phyloP scores from a whole-genome alignment of 2,888 invertebrate genomes.

The Dryocosmus kuriphilus region DNA sequence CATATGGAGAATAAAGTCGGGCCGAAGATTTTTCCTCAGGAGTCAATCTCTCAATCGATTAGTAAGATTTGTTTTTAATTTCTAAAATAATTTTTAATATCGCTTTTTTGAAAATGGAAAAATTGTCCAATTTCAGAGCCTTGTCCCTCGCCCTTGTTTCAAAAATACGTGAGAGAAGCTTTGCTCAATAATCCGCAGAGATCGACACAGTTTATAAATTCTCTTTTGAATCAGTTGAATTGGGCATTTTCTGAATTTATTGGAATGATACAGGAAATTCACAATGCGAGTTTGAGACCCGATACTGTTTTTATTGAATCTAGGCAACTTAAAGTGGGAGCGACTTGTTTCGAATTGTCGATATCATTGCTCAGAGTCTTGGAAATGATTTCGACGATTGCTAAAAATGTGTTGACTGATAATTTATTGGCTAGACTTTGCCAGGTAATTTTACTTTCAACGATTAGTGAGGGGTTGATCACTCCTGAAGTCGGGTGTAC shows the following conservation, averaged over 20 bases:
- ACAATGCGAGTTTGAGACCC: constrained; percentile 81
- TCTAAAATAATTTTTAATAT: background rate
- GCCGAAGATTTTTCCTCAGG: constrained; percentile 77
- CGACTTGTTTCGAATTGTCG: constrained; percentile 90
- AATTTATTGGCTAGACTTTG: constrained; percentile 85
- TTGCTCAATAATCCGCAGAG: constrained; percentile 82
- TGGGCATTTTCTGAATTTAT: constrained; percentile 95
- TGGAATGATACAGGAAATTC: constrained; percentile 89
- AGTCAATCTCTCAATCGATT: constrained; percentile 77
- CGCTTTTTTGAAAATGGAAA: no score
- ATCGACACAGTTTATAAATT: constrained; percentile 86
- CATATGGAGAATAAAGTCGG: constrained; percentile 77
- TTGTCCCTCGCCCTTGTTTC: constrained; percentile 84
- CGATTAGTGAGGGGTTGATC: no score
- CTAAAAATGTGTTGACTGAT: constrained; percentile 84
- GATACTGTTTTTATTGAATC: constrained; percentile 84
- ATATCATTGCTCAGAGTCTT: constrained; percentile 87
- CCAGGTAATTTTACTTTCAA: constrained; percentile 77
- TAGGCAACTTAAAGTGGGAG: constrained; percentile 88
- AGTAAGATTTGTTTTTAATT: constrained; percentile 64
- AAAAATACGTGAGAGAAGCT: constrained; percentile 82
- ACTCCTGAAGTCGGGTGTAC: no score
- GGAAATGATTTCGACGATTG: constrained; percentile 87
- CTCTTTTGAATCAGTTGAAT: constrained; percentile 89
- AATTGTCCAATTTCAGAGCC: constrained; percentile 79